Base-by-base conservation (phyloP, 2,113 vertebrate species). In the Caracal caracal region DNA sequence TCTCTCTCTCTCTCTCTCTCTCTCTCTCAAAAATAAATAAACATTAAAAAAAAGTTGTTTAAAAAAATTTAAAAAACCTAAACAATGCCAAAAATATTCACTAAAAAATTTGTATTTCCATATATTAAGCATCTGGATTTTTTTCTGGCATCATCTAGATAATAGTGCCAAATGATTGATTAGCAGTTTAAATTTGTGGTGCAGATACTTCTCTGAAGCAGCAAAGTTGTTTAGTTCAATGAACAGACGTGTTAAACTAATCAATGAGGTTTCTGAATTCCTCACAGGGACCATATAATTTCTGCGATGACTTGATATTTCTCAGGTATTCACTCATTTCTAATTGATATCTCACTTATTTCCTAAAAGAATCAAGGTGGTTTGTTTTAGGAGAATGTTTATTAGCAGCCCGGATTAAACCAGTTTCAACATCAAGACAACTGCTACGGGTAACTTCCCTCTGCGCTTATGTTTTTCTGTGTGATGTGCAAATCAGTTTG, bases 81-180 rank as follows among this genome's bases (percentile, higher is more conserved):
- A 95, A 70, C 28, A 63, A 81, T 43, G 66, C 28, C 43, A 43
- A 66, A 85, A 68, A 80, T 35, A 80, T 8, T 61, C 19, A 47
- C 35, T n/a, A 12, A 85, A 87, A 85, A 65, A 2, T 35, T 73
- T 82, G 8, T 51, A 33, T 95, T 66, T 33, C 10, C 33, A 11
- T 73, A 37, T 59, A 68, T 56, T 28, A 16, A 94, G 66, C 43
- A 81, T 75, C 19, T 37, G n/a, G 5, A 26, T 82, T 79, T 70
- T 63, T 96, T 89, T 76, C 71, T 92, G 37, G 10, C 6, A 70
- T 59, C 47, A 5, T 40, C 10, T 79, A 73, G 47, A 65, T 56
- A 87, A 88, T n/a, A 76, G 33, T 92, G 87, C 17, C 59, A 93
- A 93, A 70, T 88, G 59, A 81, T 15, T 71, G 59, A 76, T 76